phyloP scores from a whole-genome alignment of 2,113 vertebrate species.

The Ailuropoda melanoleuca region DNA sequence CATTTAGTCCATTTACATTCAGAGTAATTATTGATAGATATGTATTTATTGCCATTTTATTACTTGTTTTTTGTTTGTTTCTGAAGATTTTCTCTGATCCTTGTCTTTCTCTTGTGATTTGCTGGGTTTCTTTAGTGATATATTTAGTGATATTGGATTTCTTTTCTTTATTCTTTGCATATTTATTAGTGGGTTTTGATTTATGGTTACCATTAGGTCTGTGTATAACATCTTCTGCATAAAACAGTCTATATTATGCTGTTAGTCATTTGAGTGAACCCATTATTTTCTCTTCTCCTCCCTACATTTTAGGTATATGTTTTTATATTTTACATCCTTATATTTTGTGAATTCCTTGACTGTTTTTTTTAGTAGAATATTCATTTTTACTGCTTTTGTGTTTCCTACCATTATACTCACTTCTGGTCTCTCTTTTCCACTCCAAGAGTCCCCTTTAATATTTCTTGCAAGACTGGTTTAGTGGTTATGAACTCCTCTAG shows the following conservation, averaged over 20 bases:
- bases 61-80: background rate
- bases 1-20: background rate
- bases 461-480: background rate
- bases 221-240: background rate
- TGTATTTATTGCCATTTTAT: background rate
- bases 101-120: background rate
- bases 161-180: background rate
- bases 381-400: background rate
- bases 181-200: background rate
- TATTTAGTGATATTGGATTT: background rate
- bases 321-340: background rate
- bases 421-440: background rate
- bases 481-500: background rate
- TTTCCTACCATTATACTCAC: background rate
- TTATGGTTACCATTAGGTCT: background rate
- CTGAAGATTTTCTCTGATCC: background rate
- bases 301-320: background rate
- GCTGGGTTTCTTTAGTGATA: background rate
- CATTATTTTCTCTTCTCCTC: background rate
- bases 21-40: background rate
- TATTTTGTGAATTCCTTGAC: background rate
- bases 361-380: background rate
- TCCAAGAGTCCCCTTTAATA: background rate
- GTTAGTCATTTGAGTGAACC: background rate
- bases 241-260: background rate